Evolutionary conservation across 2,888 invertebrate genomes (phyloP), one percentile per base, ranked within the genome.

Genomic region (Andrena chrysosceles): DNA sequence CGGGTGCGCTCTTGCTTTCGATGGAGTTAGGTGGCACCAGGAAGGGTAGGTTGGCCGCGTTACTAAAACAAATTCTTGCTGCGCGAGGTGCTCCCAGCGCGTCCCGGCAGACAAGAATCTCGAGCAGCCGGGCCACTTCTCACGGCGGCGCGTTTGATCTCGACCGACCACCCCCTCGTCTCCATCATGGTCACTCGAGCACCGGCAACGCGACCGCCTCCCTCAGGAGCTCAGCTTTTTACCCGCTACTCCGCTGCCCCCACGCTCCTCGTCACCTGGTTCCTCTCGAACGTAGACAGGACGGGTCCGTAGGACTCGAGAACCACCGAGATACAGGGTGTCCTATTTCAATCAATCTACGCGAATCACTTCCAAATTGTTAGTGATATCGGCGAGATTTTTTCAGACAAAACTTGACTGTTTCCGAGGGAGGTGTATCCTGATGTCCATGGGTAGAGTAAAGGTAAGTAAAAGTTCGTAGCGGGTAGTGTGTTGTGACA

Each of bases 91-190:
- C 90, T 91, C 87, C 88, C 90, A 91, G 87, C 89, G 87, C 91
- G 88, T 91, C 91, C 89, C 86, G 87, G 85, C 90, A 93, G 93
- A 92, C 93, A 93, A 93, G 92, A 93, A 93, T 93, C 92, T 93
- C 90, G 90, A 90, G 87, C 93, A 92, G 92, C 91, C 91, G 91
- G 91, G 90, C 92, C 91, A 93, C 92, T 93, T 93, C 93, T 93
- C 93, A 92, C 92, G 92, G 93, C 93, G 93, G 93, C 78, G 31
- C 83, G 91, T 93, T 93, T 93, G 90, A 93, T 93, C 93, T 91
- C 87, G 62, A 66, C 84, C 84, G 87, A 84, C 89, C 88, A 89
- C 90, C 89, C 90, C 90, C 90, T 91, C 86, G 81, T 69, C 88
- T 78, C 87, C 77, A 85, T 87, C 87, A 89, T 88, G 86, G 89